Evolutionary conservation across 1,140 invertebrate species (phyloP), one percentile per base, ranked within the genome.

Genomic region (Drosophila watanabei): DNA sequence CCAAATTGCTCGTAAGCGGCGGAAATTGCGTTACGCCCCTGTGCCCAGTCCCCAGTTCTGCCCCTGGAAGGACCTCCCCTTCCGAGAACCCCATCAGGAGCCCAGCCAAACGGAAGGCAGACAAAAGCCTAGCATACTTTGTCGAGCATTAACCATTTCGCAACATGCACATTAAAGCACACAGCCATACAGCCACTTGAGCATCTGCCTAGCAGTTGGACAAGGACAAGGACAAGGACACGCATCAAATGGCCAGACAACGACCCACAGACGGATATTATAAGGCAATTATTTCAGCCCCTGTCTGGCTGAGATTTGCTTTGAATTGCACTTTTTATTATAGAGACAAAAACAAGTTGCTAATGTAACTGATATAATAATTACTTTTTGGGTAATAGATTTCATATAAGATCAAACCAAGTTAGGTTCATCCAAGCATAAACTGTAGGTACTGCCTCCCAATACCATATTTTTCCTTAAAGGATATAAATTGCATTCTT

Each of bases 1-100:
- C 71, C 66, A 87, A 87, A 87, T 87, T 80, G 84, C 80, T 80
- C 60, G 72, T 66, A 77, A 89, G 86, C 75, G 70, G 61, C 68
- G 64, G 82, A 80, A 75, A 72, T 79, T 79, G 65, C 64, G 75
- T 54, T 79, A 79, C 75, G 64, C 75, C 75, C 54, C 35, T 37
- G 16, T 30, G 20, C 24, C 48, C 32, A 14, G 32, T 18, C n/a
- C 30, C 28, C 43, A 7, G 39, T 32, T 28, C 35, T 20, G 18
- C 20, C 54, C 63, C 33, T 3, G n/a, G 24, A 24, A 24, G 24
- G 24, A 24, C 24, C 24, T 24, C 24, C 24, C 24, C 24, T 24
- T 24, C 24, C 18, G 0, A 7, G 6, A 8, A 11, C 5, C 14
- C 9, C 30, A 6, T 20, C 30, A 10, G 33, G 33, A n/a, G 11